Evolutionary conservation across 2,888 invertebrate genomes (phyloP).

Genomic region (Prosapia bicincta): DNA sequence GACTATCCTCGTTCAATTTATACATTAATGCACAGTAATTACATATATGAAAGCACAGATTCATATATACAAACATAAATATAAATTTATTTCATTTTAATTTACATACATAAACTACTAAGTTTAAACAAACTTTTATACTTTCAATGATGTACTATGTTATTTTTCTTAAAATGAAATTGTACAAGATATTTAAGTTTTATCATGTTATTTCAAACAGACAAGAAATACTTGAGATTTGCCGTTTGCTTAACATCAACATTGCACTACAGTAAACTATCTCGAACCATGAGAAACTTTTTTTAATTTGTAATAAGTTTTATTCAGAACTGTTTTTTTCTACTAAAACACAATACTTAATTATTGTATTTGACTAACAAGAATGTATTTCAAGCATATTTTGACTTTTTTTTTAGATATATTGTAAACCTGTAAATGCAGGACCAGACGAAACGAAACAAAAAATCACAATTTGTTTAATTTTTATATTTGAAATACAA

Average conservation of each 20-base stretch:
- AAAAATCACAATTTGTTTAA: background rate
- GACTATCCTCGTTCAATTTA: no score
- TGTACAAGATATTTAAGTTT: no score
- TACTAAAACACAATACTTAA: background rate
- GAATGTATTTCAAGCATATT: background rate
- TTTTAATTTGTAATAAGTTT: background rate
- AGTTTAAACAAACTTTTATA: no score
- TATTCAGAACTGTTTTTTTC: background rate
- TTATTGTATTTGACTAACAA: background rate
- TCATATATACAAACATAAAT: no score
- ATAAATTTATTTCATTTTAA: no score
- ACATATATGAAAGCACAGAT: no score
- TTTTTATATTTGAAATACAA: background rate
- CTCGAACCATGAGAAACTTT: background rate
- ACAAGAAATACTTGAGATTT: background rate
- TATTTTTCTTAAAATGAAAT: no score
- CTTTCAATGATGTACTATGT: no score
- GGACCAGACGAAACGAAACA: background rate
- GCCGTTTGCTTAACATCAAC: background rate
- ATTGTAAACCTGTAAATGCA: background rate
- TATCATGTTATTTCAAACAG: no score
- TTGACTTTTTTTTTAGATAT: background rate
- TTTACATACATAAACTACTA: no score
- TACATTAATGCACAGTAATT: no score
- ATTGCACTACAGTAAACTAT: background rate